These are phyloP conservation scores for Tretioscincus oriximinensis DNA, from an alignment of 2,113 vertebrate species.

Conservation along the genomic window DNA sequence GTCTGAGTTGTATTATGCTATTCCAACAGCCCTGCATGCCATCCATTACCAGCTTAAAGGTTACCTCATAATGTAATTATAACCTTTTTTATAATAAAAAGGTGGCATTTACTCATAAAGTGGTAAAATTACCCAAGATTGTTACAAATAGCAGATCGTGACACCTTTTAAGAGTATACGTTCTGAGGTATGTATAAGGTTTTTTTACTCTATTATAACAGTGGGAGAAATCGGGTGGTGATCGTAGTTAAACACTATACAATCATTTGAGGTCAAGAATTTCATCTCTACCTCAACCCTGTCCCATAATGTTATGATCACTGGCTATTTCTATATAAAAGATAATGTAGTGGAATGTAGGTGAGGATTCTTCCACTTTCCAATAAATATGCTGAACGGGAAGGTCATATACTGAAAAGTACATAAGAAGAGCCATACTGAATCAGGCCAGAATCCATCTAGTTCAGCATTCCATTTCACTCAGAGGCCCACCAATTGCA, in stretches of 20 bases:
- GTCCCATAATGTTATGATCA: not conserved
- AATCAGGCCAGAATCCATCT: no score
- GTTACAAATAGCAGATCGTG: conserved; percentile 47
- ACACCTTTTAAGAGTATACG: conserved; percentile 40
- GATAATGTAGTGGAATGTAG: no score
- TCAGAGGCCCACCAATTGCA: no score
- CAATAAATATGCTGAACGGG: no score
- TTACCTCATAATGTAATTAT: conserved; percentile 26
- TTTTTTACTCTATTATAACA: not conserved
- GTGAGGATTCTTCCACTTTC: no score
- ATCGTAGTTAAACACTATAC: not conserved
- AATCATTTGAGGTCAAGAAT: not conserved
- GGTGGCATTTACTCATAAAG: not conserved
- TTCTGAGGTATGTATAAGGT: conserved; percentile 22
- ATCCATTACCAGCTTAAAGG: not conserved
- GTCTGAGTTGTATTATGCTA: not conserved
- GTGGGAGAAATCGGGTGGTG: not conserved
- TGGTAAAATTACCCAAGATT: conserved; percentile 40
- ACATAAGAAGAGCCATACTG: no score
- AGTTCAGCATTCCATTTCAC: no score
- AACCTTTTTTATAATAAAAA: conserved; percentile 25
- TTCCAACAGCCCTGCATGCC: not conserved
- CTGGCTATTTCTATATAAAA: no score
- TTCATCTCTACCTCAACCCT: not conserved
- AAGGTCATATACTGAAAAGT: no score